A percentile compares a stretch with the other conserved stretches of the same genome.
These are phyloP conservation scores for Anolis sagrei DNA, from an alignment of 2,113 vertebrate species.

Conservation along the genomic window DNA sequence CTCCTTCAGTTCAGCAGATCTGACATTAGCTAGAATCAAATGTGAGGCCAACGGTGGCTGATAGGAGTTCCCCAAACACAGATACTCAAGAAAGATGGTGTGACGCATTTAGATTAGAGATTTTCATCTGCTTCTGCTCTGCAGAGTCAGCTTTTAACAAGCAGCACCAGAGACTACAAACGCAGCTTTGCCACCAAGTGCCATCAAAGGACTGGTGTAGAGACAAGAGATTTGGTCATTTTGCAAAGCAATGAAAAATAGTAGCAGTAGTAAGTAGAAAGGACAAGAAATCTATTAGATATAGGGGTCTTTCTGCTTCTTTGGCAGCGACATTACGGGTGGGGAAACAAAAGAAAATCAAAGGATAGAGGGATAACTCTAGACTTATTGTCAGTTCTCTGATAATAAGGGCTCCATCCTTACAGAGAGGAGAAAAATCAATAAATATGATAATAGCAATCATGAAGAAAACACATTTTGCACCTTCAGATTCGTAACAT, in stretches of 20 bases:
- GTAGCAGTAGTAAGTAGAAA: accelerated
- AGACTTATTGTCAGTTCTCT: background rate
- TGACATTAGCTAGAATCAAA: constrained; percentile 6
- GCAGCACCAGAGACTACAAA: background rate
- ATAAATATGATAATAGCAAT: background rate
- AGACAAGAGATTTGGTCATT: background rate
- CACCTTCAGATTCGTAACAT: background rate
- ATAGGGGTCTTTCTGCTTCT: background rate
- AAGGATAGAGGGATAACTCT: background rate
- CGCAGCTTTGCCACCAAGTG: background rate
- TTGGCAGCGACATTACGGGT: background rate
- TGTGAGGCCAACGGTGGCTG: background rate
- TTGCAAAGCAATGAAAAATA: constrained; percentile 8
- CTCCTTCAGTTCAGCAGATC: background rate
- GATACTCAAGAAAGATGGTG: constrained; percentile 9
- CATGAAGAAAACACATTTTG: background rate
- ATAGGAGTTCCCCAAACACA: background rate
- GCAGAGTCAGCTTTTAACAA: background rate
- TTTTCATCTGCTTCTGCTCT: background rate
- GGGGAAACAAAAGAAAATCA: background rate
- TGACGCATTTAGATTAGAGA: constrained; percentile 2
- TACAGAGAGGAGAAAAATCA: background rate
- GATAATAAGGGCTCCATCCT: background rate
- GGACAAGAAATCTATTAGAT: background rate
- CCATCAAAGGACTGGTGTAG: constrained; percentile 12